Conservation (phyloP, 2,113 vertebrate species). For the Lutjanus erythropterus region DNA sequence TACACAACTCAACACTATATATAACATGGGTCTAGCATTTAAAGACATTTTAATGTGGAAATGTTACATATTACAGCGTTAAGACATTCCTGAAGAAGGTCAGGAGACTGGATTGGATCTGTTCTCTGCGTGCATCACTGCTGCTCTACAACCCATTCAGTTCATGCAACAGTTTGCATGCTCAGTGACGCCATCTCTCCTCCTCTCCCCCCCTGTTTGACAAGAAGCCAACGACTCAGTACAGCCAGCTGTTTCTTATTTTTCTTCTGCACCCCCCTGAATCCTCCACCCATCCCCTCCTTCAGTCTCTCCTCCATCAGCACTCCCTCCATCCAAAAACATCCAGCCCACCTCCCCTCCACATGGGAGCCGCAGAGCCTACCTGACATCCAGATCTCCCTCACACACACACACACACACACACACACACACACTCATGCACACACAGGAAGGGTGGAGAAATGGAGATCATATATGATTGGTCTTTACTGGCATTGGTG, state of each 20-base stretch:
- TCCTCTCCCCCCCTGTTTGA: constrained; percentile 9
- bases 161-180: neutral
- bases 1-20: too few relatives aligned
- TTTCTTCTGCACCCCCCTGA: constrained; percentile 23
- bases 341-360: constrained; percentile 32
- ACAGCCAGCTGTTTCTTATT: constrained; percentile 74
- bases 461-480: constrained; percentile 5
- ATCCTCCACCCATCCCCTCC: constrained; percentile 10
- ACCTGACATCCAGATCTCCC: constrained; percentile 30
- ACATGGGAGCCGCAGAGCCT: constrained; percentile 31
- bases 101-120: too few relatives aligned
- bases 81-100: too few relatives aligned
- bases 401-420: neutral
- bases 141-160: constrained; percentile 10
- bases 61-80: too few relatives aligned
- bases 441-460: constrained; percentile 45
- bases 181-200: constrained; percentile 46
- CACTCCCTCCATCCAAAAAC: constrained; percentile 61
- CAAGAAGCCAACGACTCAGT: constrained; percentile 35
- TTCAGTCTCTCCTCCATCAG: constrained; percentile 55
- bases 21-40: too few relatives aligned
- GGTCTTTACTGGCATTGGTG: neutral
- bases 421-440: neutral
- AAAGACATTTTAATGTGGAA: too few relatives aligned
- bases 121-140: neutral